These are phyloP conservation scores for Adelges cooleyi DNA, from an alignment of 1,140 invertebrate genomes.

Conservation along the genomic window DNA sequence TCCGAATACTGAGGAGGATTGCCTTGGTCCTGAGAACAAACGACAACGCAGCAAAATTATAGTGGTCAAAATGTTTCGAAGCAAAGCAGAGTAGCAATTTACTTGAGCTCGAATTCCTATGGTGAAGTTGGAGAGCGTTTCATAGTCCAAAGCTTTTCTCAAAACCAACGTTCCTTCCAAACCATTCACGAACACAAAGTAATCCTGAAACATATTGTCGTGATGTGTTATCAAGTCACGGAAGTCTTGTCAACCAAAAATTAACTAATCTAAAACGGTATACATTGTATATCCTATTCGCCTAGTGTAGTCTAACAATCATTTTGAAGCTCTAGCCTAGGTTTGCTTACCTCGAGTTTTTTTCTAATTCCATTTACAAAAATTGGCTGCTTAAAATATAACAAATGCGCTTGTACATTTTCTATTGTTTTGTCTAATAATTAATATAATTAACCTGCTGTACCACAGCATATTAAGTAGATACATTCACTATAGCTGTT, in stretches of 20 bases:
- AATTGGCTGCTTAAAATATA: slow-evolving; percentile 30
- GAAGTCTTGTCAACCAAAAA: too few species aligned
- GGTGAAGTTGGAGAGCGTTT: slow-evolving; percentile 66
- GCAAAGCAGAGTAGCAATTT: not conserved
- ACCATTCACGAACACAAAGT: slow-evolving; percentile 69
- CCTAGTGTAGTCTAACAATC: not conserved
- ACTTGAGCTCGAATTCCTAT: slow-evolving; percentile 63
- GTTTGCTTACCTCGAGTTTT: slow-evolving; percentile 10
- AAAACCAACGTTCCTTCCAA: slow-evolving; percentile 75
- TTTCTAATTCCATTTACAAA: slow-evolving; percentile 20
- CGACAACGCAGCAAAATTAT: too few species aligned
- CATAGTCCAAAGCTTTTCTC: slow-evolving; percentile 69
- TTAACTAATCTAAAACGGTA: too few species aligned
- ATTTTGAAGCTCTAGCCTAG: too few species aligned
- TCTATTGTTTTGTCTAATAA: too few species aligned
- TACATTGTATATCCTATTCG: not conserved
- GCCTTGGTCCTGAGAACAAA: slow-evolving; percentile 58
- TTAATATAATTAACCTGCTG: too few species aligned
- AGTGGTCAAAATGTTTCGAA: too few species aligned
- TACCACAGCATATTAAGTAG: not conserved
- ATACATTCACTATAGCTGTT: not conserved
- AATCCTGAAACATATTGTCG: slow-evolving; percentile 54
- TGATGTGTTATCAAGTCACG: too few species aligned
- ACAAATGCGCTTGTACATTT: too few species aligned
- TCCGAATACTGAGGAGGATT: slow-evolving; percentile 60